phyloP scores from a whole-genome alignment of 2,797 vertebrate genomes.

The Lacerta viridis region DNA sequence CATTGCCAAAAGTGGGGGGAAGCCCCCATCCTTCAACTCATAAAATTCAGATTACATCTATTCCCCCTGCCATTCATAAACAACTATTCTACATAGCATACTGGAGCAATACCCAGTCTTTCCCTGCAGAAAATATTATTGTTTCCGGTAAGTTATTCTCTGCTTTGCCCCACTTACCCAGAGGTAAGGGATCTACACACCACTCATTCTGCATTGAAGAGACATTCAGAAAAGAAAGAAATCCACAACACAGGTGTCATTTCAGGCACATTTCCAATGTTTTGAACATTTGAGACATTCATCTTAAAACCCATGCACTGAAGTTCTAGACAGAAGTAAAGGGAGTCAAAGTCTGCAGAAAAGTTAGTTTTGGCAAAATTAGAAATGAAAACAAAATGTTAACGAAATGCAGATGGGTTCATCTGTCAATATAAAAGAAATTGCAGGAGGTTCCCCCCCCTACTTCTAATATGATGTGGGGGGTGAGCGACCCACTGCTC shows the following conservation, averaged over 20 bases:
- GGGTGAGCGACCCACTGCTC: conserved; percentile 34
- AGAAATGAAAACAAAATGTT: conserved; percentile 74
- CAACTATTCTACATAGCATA: neutral
- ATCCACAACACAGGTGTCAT: conserved; percentile 59
- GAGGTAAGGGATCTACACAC: neutral
- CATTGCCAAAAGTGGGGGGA: neutral
- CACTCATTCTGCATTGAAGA: neutral
- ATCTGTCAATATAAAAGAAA: conserved; percentile 60
- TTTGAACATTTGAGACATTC: conserved; percentile 63
- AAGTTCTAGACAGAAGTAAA: conserved; percentile 63
- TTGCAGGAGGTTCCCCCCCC: neutral
- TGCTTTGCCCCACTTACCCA: neutral
- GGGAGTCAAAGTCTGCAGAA: conserved; percentile 64
- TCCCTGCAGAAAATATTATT: neutral
- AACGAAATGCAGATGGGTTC: conserved; percentile 70
- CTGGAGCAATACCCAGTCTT: neutral
- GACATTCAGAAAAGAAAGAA: neutral
- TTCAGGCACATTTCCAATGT: conserved; percentile 60
- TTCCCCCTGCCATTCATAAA: neutral
- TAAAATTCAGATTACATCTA: neutral
- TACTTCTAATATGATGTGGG: conserved; percentile 58
- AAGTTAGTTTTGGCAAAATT: conserved; percentile 79
- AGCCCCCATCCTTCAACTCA: neutral
- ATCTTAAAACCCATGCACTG: conserved; percentile 62
- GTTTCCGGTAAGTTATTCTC: neutral